These are phyloP conservation scores for Coelinius sp. DNA, from an alignment of 2,888 invertebrate genomes.

Conservation along the genomic window DNA sequence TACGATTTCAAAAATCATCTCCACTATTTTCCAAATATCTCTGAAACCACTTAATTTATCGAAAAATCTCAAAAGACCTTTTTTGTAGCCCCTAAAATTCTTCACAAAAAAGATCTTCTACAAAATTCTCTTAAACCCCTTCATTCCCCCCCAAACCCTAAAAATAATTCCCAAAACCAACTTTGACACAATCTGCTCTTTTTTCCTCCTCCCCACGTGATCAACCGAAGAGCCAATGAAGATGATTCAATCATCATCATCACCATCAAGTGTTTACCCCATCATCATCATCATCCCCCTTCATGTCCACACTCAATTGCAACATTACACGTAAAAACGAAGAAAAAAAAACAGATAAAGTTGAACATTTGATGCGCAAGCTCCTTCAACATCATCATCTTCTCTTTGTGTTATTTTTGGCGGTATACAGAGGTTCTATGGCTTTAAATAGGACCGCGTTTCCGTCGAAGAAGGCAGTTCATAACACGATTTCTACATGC, in stretches of 20 bases:
- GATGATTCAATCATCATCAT: not conserved
- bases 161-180: not conserved
- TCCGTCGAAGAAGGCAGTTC: constrained; percentile 66
- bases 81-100: no score
- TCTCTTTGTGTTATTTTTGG: constrained; percentile 70
- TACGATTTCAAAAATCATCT: no score
- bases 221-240: no score
- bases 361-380: constrained; percentile 32
- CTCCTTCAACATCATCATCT: constrained; percentile 32
- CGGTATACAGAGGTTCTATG: constrained; percentile 58
- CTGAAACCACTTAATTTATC: not conserved
- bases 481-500: constrained; percentile 65
- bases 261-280: no score
- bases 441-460: constrained; percentile 70
- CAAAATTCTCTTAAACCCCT: not conserved
- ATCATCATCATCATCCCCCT: not conserved
- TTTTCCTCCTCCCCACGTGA: no score
- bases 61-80: not conserved
- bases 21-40: not conserved
- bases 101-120: no score
- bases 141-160: not conserved
- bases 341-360: not conserved
- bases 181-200: no score
- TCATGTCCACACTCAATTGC: constrained; percentile 40
- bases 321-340: not conserved